Evolutionary conservation across 2,888 invertebrate genomes (phyloP).

Genomic region (Ernsta delagoae): DNA sequence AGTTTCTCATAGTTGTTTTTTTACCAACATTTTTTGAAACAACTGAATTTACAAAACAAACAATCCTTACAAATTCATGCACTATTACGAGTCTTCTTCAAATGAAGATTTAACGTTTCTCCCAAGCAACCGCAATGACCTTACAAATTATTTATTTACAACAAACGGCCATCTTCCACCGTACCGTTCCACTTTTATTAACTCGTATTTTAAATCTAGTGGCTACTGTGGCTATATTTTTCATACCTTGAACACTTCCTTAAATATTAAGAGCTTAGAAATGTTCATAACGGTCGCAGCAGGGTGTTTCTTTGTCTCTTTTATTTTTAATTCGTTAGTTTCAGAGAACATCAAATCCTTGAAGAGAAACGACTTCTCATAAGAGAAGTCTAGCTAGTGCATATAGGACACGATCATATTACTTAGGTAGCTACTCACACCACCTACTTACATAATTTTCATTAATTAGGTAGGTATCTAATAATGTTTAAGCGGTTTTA

Average conservation of each 20-base stretch:
- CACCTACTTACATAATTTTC: no score
- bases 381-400: neutral
- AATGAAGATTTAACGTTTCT: slow-evolving; percentile 25
- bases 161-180: slow-evolving; percentile 27
- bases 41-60: neutral
- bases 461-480: no score
- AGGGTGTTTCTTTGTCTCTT: slow-evolving; percentile 16
- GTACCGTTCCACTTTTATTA: slow-evolving; percentile 34
- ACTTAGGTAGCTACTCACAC: no score
- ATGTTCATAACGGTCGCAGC: slow-evolving; percentile 27
- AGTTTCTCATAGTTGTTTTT: neutral
- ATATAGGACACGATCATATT: no score
- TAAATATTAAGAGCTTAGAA: slow-evolving; percentile 35
- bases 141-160: slow-evolving; percentile 38
- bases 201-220: slow-evolving; percentile 36
- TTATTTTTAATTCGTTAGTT: slow-evolving; percentile 20
- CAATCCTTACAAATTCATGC: slow-evolving; percentile 13
- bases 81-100: slow-evolving; percentile 1
- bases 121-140: slow-evolving; percentile 26
- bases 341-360: neutral
- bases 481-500: no score
- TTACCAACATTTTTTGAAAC: neutral
- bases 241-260: slow-evolving; percentile 27
- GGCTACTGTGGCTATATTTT: slow-evolving; percentile 28
- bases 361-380: neutral